Base-by-base conservation (phyloP, 64 coral and sea anemone species). In the Dendrophyllia cribrosa region DNA sequence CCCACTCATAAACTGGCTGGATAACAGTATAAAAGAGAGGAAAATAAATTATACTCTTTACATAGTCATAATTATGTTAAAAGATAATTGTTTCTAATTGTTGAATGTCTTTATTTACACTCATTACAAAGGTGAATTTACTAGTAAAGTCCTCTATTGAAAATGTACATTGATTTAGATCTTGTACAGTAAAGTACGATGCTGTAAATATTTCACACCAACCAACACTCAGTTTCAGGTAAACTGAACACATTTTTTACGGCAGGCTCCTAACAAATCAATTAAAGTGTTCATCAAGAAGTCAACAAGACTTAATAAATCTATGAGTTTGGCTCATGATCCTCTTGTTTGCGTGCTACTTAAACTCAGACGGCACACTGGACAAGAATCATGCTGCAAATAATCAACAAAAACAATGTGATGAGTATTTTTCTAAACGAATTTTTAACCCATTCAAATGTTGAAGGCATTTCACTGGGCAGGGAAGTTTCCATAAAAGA, bases 341-440 rank as follows among this genome's bases (percentile, higher is more conserved):
- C 61, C 80, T 84, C 80, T 84, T 66, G 80, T 84, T 13, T 84
- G 80, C 1, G 80, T 83, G 16, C 77, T 82, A 75, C 47, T 91
- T 43, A 91, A 46, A 58, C 89, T 91, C 17, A 91, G 9, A 25
- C 89, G 76, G 80, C 89, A 91, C 2, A 91, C 71, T 61, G 89
- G 89, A 48, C 89, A 91, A 24, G 89, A 91, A 20, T 91, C 89
- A 58, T 91, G 89, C 89, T 91, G 76, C 59, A 90, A 89, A 24
- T 46, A 84, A 75, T 19, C 16, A 79, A 70, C 25, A 53, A 50
- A 9, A 51, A 68, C 6, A 66, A 47, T 23, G 17, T 9, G 43
- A 45, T 71, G 17, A 71, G 9, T 6, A 9, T 56, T 20, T 5
- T 64, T 64, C 14, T 64, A 64, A 19, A 64, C 12, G 17, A 64